Evolutionary conservation across 2,888 invertebrate genomes (phyloP).

Genomic region (Scotopteryx bipunctaria): DNA sequence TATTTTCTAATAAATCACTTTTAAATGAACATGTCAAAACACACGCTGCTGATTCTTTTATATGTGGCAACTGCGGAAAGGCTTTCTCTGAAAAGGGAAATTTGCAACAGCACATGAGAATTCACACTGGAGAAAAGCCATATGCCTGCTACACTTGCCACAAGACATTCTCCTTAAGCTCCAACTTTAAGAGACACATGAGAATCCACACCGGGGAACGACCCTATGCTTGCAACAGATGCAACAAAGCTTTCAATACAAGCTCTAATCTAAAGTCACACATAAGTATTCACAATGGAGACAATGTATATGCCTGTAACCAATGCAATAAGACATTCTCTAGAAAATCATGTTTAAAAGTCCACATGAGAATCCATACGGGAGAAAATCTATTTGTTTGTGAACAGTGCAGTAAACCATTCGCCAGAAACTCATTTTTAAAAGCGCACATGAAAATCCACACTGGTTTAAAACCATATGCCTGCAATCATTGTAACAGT

Average conservation of each 20-base stretch:
- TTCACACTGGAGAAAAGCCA: constrained; percentile 14
- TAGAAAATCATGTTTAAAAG: constrained; percentile 8
- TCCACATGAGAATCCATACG: constrained; percentile 11
- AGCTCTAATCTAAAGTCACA: constrained; percentile 17
- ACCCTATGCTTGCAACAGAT: constrained; percentile 8
- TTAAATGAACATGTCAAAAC: constrained; percentile 1
- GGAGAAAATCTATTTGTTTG: constrained; percentile 13
- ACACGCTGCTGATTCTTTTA: constrained; percentile 3
- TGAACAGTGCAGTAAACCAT: constrained; percentile 7
- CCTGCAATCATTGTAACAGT: constrained; percentile 9
- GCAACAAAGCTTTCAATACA: constrained; percentile 5
- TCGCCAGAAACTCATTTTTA: constrained; percentile 9
- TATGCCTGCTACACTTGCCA: constrained; percentile 11
- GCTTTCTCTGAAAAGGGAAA: constrained; percentile 10
- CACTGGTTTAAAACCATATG: constrained; percentile 9
- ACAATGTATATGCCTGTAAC: constrained; percentile 7
- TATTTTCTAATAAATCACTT: constrained; percentile 1
- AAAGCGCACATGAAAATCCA: constrained; percentile 7
- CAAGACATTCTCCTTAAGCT: constrained; percentile 7
- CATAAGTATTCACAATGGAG: constrained; percentile 6
- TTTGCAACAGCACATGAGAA: constrained; percentile 12
- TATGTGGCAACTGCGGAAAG: constrained; percentile 9
- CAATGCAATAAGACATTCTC: constrained; percentile 14
- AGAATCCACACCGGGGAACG: constrained; percentile 7
- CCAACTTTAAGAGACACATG: constrained; percentile 4